A percentile compares a stretch with the other conserved stretches of the same genome.
phyloP scores from a whole-genome alignment of 2,113 vertebrate genomes.

The Puntigrus tetrazona region DNA sequence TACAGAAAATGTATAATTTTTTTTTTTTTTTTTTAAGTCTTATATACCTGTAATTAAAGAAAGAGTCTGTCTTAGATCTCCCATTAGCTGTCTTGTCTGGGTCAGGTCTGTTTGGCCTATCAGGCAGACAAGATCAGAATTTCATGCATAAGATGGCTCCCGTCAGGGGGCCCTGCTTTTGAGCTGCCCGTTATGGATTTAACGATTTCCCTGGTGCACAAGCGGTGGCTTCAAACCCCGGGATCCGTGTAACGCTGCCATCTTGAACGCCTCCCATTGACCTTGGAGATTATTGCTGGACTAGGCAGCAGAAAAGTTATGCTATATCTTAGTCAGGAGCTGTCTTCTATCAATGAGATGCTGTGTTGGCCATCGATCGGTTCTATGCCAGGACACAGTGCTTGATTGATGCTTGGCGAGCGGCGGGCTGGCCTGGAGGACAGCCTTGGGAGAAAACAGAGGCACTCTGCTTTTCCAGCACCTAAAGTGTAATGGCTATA shows the following conservation, averaged over 20 bases:
- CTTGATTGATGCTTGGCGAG: constrained; percentile 61
- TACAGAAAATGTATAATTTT: constrained; percentile 25
- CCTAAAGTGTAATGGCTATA: constrained; percentile 43
- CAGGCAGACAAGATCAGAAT: constrained; percentile 63
- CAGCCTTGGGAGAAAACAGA: constrained; percentile 58
- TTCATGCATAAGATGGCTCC: constrained; percentile 69
- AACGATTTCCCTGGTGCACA: constrained; percentile 68
- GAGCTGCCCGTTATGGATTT: constrained; percentile 64
- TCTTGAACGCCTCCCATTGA: constrained; percentile 66
- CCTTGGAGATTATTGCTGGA: constrained; percentile 74
- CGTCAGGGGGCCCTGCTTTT: constrained; percentile 55
- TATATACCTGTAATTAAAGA: not conserved
- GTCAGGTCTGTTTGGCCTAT: constrained; percentile 50
- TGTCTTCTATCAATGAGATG: constrained; percentile 63
- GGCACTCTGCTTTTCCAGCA: constrained; percentile 43
- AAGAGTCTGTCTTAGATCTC: not conserved
- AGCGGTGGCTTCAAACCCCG: constrained; percentile 59
- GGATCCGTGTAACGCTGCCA: constrained; percentile 65
- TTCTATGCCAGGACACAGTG: constrained; percentile 59
- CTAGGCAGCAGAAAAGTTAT: constrained; percentile 63
- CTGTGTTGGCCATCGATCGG: constrained; percentile 63
- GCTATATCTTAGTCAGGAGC: constrained; percentile 64
- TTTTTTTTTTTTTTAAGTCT: no score
- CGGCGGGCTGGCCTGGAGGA: constrained; percentile 49
- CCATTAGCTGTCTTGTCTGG: not conserved